These are phyloP conservation scores for Triops longicaudatus DNA, from an alignment of 1,140 invertebrate species.

Conservation along the genomic window DNA sequence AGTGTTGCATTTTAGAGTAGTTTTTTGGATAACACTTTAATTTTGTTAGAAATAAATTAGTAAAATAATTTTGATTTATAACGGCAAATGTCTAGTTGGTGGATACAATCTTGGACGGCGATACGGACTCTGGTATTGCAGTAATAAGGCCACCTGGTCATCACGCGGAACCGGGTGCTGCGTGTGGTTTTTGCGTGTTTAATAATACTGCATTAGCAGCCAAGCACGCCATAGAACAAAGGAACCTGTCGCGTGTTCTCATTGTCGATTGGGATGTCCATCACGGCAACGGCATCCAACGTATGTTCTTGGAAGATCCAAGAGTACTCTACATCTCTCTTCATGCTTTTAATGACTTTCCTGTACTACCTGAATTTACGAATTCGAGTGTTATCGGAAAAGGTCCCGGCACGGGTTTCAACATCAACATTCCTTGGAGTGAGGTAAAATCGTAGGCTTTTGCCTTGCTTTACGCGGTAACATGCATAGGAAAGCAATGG, in stretches of 20 bases:
- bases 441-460: neutral
- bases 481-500: too few relatives aligned
- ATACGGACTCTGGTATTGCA: slow-evolving; percentile 61
- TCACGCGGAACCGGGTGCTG: slow-evolving; percentile 59
- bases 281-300: slow-evolving; percentile 83
- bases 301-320: slow-evolving; percentile 61
- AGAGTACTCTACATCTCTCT: slow-evolving; percentile 82
- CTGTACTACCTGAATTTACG: slow-evolving; percentile 69
- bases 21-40: too few relatives aligned
- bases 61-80: too few relatives aligned
- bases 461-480: neutral
- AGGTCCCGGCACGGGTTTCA: slow-evolving; percentile 64
- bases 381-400: slow-evolving; percentile 62
- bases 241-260: slow-evolving; percentile 55
- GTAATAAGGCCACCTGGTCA: slow-evolving; percentile 72
- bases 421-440: slow-evolving; percentile 88
- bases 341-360: slow-evolving; percentile 77
- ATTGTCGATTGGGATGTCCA: slow-evolving; percentile 93
- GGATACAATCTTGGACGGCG: slow-evolving; percentile 58
- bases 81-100: slow-evolving; percentile 53
- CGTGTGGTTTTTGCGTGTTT: slow-evolving; percentile 81
- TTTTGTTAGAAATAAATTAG: too few relatives aligned
- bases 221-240: slow-evolving; percentile 55
- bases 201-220: slow-evolving; percentile 79
- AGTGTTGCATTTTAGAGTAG: too few relatives aligned